Evolutionary conservation across 2,113 vertebrate species (phyloP), one percentile per base, ranked within the genome.

Genomic region (Brienomyrus longianalis): DNA sequence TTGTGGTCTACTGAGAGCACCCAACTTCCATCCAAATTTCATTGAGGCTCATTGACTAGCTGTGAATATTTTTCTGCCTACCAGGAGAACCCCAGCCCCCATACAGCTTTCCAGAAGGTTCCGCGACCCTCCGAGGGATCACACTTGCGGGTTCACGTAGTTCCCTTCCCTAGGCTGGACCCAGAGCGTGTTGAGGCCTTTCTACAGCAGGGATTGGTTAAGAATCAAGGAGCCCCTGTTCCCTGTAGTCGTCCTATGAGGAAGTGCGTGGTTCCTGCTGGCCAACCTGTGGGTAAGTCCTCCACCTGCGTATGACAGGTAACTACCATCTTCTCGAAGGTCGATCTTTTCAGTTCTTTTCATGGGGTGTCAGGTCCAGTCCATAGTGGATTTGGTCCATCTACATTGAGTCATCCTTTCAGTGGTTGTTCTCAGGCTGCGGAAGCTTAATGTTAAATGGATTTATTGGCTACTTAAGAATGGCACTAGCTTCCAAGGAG

Each of bases 41-140:
- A 47, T 84, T 84, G 8, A 45, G 2, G 19, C 21, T 47, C 47
- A 47, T 84, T 84, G 19, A 45, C 21, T 43, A 45, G 39, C 21
- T 84, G 74, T 43, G n/a, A 43, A 39, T 80, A 19, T 39, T 43
- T 80, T 80, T 43, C 74, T 89, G 15, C 45, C 10, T 48, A 27
- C 2, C 91, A 99, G 98, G 98, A 99, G 93, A 99, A 98, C 90
- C 98, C 98, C 89, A 99, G 98, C 91, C 98, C 98, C 83, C 98
- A 99, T 94, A 98, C 99, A 96, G 97, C 98, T 6, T 99, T 99
- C 94, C 98, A 99, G 96, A 99, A 99, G 94, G 97, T 99, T 92
- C 98, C 98, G 0, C 96, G 97, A 47, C 98, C 98, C 1, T 98
- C 97, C 0, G 98, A 99, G 94, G 98, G 98, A 70, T 99, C 98